These are phyloP conservation scores for Hermatobates lingyangjiaoensis DNA, from an alignment of 1,140 invertebrate genomes.

Conservation along the genomic window DNA sequence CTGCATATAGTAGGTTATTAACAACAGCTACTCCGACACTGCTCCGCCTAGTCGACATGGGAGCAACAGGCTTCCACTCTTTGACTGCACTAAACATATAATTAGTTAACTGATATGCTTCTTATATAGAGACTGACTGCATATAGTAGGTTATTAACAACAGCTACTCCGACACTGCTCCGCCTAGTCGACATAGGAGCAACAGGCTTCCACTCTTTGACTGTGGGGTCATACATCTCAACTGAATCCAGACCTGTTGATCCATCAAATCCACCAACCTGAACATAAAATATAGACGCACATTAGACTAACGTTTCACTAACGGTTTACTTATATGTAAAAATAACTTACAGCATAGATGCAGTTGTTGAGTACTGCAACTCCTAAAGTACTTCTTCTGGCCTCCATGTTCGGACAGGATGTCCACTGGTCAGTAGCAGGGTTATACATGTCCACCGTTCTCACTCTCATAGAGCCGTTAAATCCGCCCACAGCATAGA, in stretches of 20 bases:
- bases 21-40: too few relatives aligned
- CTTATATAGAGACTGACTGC: too few relatives aligned
- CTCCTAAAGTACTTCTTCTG: conserved; percentile 75
- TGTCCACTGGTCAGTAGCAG: conserved; percentile 63
- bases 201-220: conserved; percentile 64
- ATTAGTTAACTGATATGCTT: too few relatives aligned
- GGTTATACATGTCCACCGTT: conserved; percentile 76
- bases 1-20: too few relatives aligned
- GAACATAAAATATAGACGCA: too few relatives aligned
- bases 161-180: conserved; percentile 81
- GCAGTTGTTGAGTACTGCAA: conserved; percentile 68
- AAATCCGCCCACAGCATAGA: conserved; percentile 83
- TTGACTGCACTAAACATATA: too few relatives aligned
- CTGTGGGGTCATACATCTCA: conserved; percentile 70
- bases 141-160: conserved; percentile 50
- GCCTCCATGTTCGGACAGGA: conserved; percentile 75
- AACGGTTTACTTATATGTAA: too few relatives aligned
- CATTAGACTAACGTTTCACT: too few relatives aligned
- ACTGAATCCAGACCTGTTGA: conserved; percentile 80
- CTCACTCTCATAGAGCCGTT: conserved; percentile 79
- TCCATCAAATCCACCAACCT: conserved; percentile 80
- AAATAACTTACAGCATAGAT: conserved; percentile 76
- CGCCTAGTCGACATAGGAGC: conserved; percentile 74
- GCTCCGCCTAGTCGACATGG: too few relatives aligned
- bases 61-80: too few relatives aligned